Conservation (phyloP, 2,888 invertebrate species). For the Halocaridina rubra region DNA sequence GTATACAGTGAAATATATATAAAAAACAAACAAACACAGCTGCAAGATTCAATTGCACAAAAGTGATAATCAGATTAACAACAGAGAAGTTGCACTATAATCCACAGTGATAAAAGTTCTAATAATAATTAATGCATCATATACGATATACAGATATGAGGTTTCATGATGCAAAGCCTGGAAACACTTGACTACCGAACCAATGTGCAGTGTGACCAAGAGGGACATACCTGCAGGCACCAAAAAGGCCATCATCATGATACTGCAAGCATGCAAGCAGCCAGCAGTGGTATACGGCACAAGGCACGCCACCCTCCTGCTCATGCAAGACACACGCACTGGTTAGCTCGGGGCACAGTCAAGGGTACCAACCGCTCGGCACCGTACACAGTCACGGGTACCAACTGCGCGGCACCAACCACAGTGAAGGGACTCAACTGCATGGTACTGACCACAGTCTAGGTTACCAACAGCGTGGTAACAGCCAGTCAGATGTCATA, state of each 20-base stretch:
- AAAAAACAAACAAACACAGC: too few relatives aligned
- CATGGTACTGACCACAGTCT: conserved; percentile 60
- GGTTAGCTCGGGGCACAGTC: conserved; percentile 62
- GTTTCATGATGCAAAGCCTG: conserved; percentile 45
- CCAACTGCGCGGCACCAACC: conserved; percentile 60
- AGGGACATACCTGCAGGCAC: conserved; percentile 63
- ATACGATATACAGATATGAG: too few relatives aligned
- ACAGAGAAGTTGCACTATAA: conserved; percentile 21
- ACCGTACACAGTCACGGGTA: conserved; percentile 58
- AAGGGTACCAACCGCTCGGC: conserved; percentile 60
- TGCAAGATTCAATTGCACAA: conserved; percentile 4
- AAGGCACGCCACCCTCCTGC: conserved; percentile 63
- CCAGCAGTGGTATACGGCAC: conserved; percentile 63
- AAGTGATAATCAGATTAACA: background rate
- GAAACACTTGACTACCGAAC: conserved; percentile 53
- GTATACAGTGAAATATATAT: background rate
- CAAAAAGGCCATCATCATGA: conserved; percentile 63
- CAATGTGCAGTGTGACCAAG: conserved; percentile 60
- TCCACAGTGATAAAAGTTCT: conserved; percentile 39
- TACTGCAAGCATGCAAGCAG: conserved; percentile 64
- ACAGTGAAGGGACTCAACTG: conserved; percentile 60
- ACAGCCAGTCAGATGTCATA: conserved; percentile 49
- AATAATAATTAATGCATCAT: conserved; percentile 1
- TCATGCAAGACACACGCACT: conserved; percentile 63
- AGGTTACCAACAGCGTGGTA: conserved; percentile 58